These are phyloP conservation scores for Chymomyza procnemis DNA, from an alignment of 2,888 invertebrate genomes.

Conservation along the genomic window DNA sequence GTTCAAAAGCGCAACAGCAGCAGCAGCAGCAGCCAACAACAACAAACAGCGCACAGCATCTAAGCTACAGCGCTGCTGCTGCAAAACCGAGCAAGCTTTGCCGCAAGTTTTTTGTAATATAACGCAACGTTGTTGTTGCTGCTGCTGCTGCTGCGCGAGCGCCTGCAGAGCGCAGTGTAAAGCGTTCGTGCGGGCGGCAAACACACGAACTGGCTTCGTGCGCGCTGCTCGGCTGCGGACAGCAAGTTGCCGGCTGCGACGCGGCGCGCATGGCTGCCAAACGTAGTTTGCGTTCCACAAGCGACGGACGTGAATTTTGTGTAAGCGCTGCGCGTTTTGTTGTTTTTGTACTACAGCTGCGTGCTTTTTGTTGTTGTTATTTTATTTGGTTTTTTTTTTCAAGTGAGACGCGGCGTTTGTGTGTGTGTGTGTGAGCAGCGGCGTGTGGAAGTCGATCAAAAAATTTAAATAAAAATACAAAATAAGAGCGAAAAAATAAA, in stretches of 20 bases:
- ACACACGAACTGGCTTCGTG: background rate
- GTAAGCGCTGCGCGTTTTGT: constrained; percentile 44
- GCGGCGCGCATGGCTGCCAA: constrained; percentile 46
- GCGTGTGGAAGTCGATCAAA: constrained; percentile 46
- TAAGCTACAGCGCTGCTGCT: background rate
- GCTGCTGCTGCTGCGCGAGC: background rate
- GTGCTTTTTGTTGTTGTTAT: too few relatives aligned
- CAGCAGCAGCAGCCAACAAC: background rate
- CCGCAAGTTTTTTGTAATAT: background rate
- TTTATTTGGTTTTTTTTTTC: constrained; percentile 21
- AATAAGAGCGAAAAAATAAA: constrained; percentile 42
- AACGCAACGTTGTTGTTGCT: background rate
- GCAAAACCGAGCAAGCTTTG: background rate
- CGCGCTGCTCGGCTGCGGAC: background rate
- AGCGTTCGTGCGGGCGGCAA: too few relatives aligned
- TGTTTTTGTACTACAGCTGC: constrained; percentile 38
- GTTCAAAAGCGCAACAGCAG: background rate
- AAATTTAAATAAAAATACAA: constrained; percentile 46
- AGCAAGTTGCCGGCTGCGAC: background rate
- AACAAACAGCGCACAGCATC: background rate
- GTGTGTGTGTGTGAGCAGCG: constrained; percentile 21
- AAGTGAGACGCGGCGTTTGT: background rate
- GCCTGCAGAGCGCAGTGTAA: constrained; percentile 8
- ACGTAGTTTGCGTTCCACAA: constrained; percentile 55
- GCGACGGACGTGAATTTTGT: constrained; percentile 48